These are phyloP conservation scores for Scaptomyza montana DNA, from an alignment of 1,140 invertebrate genomes.

Conservation along the genomic window DNA sequence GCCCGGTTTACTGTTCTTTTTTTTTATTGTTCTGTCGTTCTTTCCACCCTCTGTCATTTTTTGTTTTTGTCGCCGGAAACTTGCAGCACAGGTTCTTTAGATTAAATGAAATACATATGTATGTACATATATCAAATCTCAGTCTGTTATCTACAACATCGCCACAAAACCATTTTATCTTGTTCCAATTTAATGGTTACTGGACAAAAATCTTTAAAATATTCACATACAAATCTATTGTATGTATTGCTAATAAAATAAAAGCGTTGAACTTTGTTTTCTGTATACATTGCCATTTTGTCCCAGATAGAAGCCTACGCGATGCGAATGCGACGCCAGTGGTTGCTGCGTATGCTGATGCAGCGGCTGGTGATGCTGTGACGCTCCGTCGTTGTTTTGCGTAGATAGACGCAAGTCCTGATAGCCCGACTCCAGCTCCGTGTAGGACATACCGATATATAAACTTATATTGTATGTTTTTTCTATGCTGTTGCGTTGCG, in stretches of 20 bases:
- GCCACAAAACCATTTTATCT: too few species aligned
- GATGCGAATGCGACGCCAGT: constrained; percentile 84
- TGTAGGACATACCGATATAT: constrained; percentile 90
- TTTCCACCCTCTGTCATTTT: too few species aligned
- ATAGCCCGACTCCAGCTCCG: constrained; percentile 94
- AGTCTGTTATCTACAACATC: too few species aligned
- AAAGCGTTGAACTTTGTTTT: constrained; percentile 14
- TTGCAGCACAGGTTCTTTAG: too few species aligned
- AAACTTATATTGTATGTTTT: constrained; percentile 4
- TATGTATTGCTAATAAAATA: not conserved
- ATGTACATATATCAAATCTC: too few species aligned
- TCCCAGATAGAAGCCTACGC: constrained; percentile 88
- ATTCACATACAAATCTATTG: not conserved
- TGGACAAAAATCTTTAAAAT: not conserved
- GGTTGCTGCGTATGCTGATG: constrained; percentile 87
- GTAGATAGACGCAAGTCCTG: constrained; percentile 89
- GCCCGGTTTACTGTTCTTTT: too few species aligned
- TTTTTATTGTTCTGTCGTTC: too few species aligned
- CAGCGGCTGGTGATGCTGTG: constrained; percentile 43
- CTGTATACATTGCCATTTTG: constrained; percentile 86
- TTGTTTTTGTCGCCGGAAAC: too few species aligned
- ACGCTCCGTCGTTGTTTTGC: constrained; percentile 36
- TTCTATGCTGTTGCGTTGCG: constrained; percentile 2
- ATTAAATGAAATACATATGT: too few species aligned
- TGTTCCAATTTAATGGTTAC: too few species aligned